These are phyloP conservation scores for Narcine bancroftii DNA, from an alignment of 2,113 vertebrate species.

Conservation along the genomic window DNA sequence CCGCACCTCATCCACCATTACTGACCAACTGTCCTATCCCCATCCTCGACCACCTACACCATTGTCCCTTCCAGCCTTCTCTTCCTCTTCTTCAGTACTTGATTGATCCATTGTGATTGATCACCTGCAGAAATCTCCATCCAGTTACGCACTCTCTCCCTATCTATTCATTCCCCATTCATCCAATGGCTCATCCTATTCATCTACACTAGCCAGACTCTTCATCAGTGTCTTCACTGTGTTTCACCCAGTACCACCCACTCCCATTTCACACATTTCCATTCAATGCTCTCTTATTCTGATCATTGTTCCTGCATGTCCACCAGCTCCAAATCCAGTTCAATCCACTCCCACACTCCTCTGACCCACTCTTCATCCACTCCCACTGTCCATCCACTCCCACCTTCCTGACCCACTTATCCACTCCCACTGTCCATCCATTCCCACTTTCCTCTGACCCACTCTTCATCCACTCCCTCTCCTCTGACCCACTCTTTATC, in stretches of 20 bases:
- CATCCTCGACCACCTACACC: not conserved
- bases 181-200: too few species aligned
- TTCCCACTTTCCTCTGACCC: not conserved
- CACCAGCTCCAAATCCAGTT: not conserved
- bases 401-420: too few species aligned
- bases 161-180: not conserved
- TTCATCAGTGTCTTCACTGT: too few species aligned
- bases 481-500: too few species aligned
- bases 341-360: too few species aligned
- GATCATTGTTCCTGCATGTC: not conserved
- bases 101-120: too few species aligned
- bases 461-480: not conserved
- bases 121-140: not conserved
- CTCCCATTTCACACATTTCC: not conserved
- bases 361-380: not conserved
- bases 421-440: not conserved
- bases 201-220: too few species aligned
- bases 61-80: not conserved
- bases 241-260: not conserved
- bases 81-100: too few species aligned
- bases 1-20: not conserved
- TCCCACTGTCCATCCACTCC: too few species aligned
- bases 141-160: not conserved
- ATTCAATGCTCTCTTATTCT: not conserved
- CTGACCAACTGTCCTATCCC: not conserved